Base-by-base conservation (phyloP, 2,113 vertebrate species). In the Phyllopteryx taeniolatus region DNA sequence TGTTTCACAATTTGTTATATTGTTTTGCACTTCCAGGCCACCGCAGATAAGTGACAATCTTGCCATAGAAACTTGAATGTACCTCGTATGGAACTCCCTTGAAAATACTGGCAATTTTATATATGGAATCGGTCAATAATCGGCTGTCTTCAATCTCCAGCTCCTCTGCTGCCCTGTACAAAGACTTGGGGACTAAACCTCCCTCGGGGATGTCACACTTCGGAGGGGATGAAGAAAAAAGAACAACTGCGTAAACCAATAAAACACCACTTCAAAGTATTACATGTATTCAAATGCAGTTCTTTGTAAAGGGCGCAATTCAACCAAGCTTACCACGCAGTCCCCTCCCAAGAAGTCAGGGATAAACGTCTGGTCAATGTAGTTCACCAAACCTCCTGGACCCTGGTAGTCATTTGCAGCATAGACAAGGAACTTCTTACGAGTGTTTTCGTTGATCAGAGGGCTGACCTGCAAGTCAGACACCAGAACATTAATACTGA, bases 1-100 rank as follows among this genome's bases (percentile, higher is more conserved):
- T 27, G 27, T 27, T 27, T 27, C 27, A 27, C 27, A 27, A 27
- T 27, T 27, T 27, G 27, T 27, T 27, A 27, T 27, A 27, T 27
- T 27, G 27, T 27, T 27, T 27, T 27, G 27, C 27, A 27, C 27
- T 27, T 27, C 27, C 27, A 27, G 27, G 27, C 27, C 27, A 27
- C 27, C 27, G 27, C 13, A 44, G 2, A 12, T 57, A 9, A 19
- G 5, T 0, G 14, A 14, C 2, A 20, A 39, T 39, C 17, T 63
- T 20, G 61, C 8, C 27, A 53, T 27, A 35, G 33, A 53, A 59
- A n/a, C 51, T 13, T 0, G 6, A 47, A 4, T 10, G 5, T 88
- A 98, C 98, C 97, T 99, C 97, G 10, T 96, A 96, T 0, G 98
- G 97, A 53, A 95, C 93, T 56, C 96, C 97, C 81, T 98, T 98